Base-by-base conservation (phyloP, 2,888 invertebrate species). In the Andrena trimmerana region DNA sequence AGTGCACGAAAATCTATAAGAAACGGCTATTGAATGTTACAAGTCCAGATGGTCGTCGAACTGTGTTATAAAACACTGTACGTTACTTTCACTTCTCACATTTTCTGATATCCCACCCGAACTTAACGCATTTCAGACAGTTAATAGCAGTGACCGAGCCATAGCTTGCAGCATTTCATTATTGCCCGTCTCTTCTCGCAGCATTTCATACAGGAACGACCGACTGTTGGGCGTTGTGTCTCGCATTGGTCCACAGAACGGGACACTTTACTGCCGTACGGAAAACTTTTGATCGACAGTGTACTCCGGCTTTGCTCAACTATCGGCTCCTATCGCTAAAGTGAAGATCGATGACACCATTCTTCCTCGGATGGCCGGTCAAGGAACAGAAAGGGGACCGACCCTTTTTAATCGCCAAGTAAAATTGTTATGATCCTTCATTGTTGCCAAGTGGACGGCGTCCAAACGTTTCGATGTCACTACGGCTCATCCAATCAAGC, bases 401-500 rank as follows among this genome's bases (percentile, higher is more conserved):
- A 27, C 20, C 66, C 54, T 63, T 77, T 85, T 82, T 88, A 88
- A 88, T 87, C 83, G 86, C 29, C 20, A 81, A 71, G 74, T 79
- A 83, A 86, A 84, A 86, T 86, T 80, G 85, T 89, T 89, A 87
- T 86, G 78, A 72, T 72, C 79, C 84, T 82, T 86, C 85, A 89
- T 91, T 87, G 86, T 84, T 86, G 88, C 89, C 89, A 87, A 89
- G 90, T 89, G 90, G 89, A 89, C 87, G 86, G 29, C 81, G 87
- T 91, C 88, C 87, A 89, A 90, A 85, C 88, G 88, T 88, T 86
- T 84, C 85, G 80, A 87, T 86, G 87, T 90, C 90, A 84, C 90
- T 88, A 85, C 88, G 86, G 85, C 77, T 84, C 86, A 77, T 87
- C 91, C 90, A 91, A 91, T 91, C 90, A 90, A 84, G 84, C 87